A percentile compares a stretch with the other conserved stretches of the same genome.
Evolutionary conservation across 2,797 vertebrate genomes (phyloP).

Genomic region (Champsocephalus gunnari): DNA sequence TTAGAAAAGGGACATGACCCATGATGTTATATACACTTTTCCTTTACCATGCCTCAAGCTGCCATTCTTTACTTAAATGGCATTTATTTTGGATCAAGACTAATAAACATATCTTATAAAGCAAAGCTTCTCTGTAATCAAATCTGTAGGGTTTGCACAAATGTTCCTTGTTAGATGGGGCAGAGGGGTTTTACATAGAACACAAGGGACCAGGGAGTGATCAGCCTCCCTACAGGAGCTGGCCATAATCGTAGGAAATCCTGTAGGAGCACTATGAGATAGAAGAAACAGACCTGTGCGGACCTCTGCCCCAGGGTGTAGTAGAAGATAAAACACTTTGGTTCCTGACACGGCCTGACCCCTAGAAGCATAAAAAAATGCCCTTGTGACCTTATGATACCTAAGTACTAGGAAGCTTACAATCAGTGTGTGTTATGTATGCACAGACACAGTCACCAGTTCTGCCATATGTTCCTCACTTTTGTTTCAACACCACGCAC

Average conservation of each 20-base stretch:
- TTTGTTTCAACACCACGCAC: slow-evolving; percentile 45
- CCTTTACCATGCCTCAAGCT: background rate
- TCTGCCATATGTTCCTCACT: slow-evolving; percentile 38
- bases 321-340: slow-evolving; percentile 39
- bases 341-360: slow-evolving; percentile 39
- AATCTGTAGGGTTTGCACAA: background rate
- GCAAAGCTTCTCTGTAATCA: background rate
- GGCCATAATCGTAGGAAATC: background rate
- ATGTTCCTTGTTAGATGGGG: background rate
- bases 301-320: slow-evolving; percentile 16
- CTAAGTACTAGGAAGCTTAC: slow-evolving; percentile 47
- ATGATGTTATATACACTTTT: background rate
- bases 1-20: background rate
- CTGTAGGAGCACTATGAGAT: slow-evolving; percentile 16
- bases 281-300: slow-evolving; percentile 17
- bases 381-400: slow-evolving; percentile 52
- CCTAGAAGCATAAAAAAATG: slow-evolving; percentile 43
- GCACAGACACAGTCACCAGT: background rate
- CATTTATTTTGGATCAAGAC: background rate
- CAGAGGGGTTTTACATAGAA: background rate
- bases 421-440: slow-evolving; percentile 13
- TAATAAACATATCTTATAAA: background rate
- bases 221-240: background rate
- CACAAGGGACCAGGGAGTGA: background rate
- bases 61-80: background rate